Evolutionary conservation across 2,113 vertebrate genomes (phyloP).

Genomic region (Microcebus ravelobensis): DNA sequence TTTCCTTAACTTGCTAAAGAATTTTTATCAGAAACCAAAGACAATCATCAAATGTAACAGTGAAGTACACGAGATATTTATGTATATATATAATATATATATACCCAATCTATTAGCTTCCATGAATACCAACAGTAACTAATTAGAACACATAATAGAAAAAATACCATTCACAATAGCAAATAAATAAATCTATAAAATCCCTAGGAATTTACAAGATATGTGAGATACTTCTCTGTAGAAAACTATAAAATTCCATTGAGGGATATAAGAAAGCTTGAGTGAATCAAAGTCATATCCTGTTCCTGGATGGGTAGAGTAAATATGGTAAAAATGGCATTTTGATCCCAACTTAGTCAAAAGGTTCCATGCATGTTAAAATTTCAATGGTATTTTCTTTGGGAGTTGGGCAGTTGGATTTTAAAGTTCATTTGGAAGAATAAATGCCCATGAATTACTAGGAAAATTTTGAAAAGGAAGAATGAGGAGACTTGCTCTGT

Average conservation of each 20-base stretch:
- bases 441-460: conserved; percentile 32
- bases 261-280: conserved; percentile 33
- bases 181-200: background rate
- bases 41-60: conserved; percentile 27
- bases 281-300: conserved; percentile 19
- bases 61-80: conserved; percentile 36
- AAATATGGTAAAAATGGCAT: conserved; percentile 24
- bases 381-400: conserved; percentile 56
- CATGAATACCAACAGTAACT: conserved; percentile 42
- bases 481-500: background rate
- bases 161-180: conserved; percentile 35
- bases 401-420: conserved; percentile 25
- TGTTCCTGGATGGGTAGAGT: conserved; percentile 6
- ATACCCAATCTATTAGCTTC: conserved; percentile 8
- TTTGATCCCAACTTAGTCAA: background rate
- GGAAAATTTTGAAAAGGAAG: conserved; percentile 43
- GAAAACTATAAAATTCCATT: conserved; percentile 30
- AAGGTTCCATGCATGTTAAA: conserved; percentile 47
- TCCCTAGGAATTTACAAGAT: conserved; percentile 29
- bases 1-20: conserved; percentile 40
- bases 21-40: conserved; percentile 62
- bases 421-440: conserved; percentile 64
- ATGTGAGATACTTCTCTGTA: conserved; percentile 45
- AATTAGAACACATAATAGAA: conserved; percentile 46
- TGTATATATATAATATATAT: background rate